Percentiles rank a stretch among this genome's conserved stretches.
phyloP scores from a whole-genome alignment of 2,113 vertebrate species.

The Eptesicus fuscus region DNA sequence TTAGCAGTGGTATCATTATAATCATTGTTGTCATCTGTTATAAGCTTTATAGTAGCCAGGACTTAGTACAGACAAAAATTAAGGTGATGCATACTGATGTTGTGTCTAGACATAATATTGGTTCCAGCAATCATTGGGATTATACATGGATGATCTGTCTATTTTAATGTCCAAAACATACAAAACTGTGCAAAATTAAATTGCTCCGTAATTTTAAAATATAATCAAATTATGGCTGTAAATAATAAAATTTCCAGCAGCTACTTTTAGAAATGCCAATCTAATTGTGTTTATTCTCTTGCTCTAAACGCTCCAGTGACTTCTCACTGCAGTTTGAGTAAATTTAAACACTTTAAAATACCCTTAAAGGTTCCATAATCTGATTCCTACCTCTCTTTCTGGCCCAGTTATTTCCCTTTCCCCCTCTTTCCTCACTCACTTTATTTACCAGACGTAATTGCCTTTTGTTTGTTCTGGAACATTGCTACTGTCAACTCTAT shows the following conservation, averaged over 20 bases:
- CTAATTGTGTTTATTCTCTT: background rate
- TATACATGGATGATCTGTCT: background rate
- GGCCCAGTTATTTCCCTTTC: background rate
- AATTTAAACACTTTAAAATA: background rate
- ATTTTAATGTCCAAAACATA: slow-evolving; percentile 23
- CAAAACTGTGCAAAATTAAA: slow-evolving; percentile 21
- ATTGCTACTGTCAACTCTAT: background rate
- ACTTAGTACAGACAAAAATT: background rate
- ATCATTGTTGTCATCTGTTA: background rate
- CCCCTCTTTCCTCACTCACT: background rate
- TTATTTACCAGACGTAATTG: background rate
- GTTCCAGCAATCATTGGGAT: background rate
- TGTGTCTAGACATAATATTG: background rate
- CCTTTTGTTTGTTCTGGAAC: background rate
- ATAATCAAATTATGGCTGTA: background rate
- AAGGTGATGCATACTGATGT: background rate
- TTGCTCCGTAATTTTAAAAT: background rate
- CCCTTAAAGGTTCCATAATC: background rate
- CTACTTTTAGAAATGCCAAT: slow-evolving; percentile 36
- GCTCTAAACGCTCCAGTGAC: background rate
- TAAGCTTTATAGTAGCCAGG: background rate
- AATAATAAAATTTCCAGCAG: slow-evolving; percentile 13
- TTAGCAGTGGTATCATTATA: background rate
- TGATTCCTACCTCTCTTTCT: background rate
- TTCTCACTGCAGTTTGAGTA: background rate